phyloP scores from a whole-genome alignment of 2,113 vertebrate species.

The Bungarus multicinctus region DNA sequence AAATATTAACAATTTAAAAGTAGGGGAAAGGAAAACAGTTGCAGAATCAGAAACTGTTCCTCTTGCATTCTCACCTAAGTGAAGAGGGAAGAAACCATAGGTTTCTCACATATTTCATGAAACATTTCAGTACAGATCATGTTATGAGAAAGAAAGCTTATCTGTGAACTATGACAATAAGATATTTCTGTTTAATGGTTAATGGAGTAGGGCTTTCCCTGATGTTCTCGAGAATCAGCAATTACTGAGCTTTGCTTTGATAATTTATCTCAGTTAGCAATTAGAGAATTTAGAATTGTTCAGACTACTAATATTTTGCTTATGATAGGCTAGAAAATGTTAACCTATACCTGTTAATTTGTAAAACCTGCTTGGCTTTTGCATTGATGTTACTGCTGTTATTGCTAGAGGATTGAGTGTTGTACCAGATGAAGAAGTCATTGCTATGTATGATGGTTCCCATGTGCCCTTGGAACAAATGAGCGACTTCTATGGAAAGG shows the following conservation, averaged over 20 bases:
- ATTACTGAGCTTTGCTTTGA: not conserved
- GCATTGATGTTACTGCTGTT: conserved; percentile 1
- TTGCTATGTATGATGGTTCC: conserved; percentile 95
- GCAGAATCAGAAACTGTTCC: not conserved
- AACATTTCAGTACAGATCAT: not conserved
- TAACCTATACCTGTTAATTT: not conserved
- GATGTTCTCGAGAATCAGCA: not conserved
- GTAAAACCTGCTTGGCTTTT: not conserved
- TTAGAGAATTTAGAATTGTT: not conserved
- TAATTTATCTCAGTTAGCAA: conserved; percentile 15
- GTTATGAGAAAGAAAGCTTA: not conserved
- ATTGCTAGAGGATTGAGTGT: conserved; percentile 86
- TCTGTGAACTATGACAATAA: not conserved
- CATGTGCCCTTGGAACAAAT: conserved; percentile 95
- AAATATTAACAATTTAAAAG: not conserved
- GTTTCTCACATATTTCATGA: not conserved
- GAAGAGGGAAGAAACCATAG: not conserved
- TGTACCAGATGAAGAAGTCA: conserved; percentile 91
- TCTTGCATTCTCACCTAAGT: not conserved
- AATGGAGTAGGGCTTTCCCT: not conserved
- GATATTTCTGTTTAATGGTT: not conserved
- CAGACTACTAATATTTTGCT: not conserved
- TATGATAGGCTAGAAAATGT: not conserved
- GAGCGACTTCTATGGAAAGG: conserved; percentile 99
- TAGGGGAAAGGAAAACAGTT: not conserved